Base-by-base conservation (phyloP, 2,888 invertebrate species). In the Drosophila sordidapex region DNA sequence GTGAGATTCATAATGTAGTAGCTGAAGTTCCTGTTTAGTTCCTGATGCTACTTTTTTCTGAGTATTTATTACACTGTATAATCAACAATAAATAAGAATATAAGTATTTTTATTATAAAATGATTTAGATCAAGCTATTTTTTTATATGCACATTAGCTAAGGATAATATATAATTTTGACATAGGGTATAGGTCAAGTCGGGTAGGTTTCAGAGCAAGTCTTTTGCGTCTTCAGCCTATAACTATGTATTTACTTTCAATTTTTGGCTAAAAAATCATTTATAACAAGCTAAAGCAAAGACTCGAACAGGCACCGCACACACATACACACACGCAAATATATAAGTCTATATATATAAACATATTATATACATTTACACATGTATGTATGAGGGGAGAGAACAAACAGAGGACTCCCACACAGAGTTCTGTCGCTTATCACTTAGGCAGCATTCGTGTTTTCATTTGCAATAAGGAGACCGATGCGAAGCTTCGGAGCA, bases 181-280 rank as follows among this genome's bases (percentile, higher is more conserved):
- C 21, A 63, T 13, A 61, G 58, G 25, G 40, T 58, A 76, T 61
- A 35, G 25, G 11, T 7, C 0, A 7, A 49, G 49, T 49, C 46
- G 15, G 15, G 1, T 8, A 15, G 4, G 8, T 29, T 1, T n/a
- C 49, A 5, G 1, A n/a, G 5, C 2, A 25, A 25, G 10, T n/a
- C 11, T 29, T 27, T 40, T 57, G 11, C 38, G 43, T 61, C 31
- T 49, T 64, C 61, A 33, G 58, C 62, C 68, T 63, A 68, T 77
- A 76, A 81, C 86, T 88, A 80, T 82, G 72, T 86, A 88, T 86
- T 85, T 83, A 82, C 80, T 83, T 85, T 85, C 76, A 85, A 85
- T 85, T 88, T 83, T 78, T 69, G 74, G 76, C 82, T 79, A 60
- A 82, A 78, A 82, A 87, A 82, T 81, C 88, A 85, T 85, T 85